Conservation (phyloP, 2,113 vertebrate genomes). For the Pseudopodoces humilis region DNA sequence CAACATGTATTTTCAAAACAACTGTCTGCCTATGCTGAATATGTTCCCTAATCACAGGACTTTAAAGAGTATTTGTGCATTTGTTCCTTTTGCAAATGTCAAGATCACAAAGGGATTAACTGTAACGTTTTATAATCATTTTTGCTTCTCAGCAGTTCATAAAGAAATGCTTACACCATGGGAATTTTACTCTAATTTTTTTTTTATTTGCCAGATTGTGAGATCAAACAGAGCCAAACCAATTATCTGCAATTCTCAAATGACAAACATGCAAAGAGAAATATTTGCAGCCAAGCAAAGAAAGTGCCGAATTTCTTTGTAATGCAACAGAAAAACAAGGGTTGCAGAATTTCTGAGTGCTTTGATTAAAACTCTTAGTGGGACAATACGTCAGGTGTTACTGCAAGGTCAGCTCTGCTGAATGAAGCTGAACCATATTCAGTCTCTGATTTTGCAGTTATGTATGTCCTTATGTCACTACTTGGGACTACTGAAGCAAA, state of each 20-base stretch:
- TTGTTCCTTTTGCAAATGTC: constrained; percentile 29
- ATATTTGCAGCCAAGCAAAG: neutral
- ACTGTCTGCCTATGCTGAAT: neutral
- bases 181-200: neutral
- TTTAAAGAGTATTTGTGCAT: neutral
- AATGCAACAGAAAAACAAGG: neutral
- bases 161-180: neutral
- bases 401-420: neutral
- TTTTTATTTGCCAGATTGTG: neutral
- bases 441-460: neutral
- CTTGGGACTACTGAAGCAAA: neutral
- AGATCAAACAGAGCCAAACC: constrained; percentile 22
- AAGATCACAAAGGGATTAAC: constrained; percentile 41
- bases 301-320: neutral
- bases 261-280: neutral
- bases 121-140: neutral
- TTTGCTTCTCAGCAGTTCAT: constrained; percentile 20
- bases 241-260: constrained; percentile 25
- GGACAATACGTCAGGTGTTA: neutral
- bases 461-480: neutral
- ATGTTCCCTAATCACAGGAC: neutral
- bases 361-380: neutral
- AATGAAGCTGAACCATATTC: neutral
- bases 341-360: neutral
- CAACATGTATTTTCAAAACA: neutral